Conservation (phyloP, 2,797 vertebrate genomes). For the Acanthurus lineatus region DNA sequence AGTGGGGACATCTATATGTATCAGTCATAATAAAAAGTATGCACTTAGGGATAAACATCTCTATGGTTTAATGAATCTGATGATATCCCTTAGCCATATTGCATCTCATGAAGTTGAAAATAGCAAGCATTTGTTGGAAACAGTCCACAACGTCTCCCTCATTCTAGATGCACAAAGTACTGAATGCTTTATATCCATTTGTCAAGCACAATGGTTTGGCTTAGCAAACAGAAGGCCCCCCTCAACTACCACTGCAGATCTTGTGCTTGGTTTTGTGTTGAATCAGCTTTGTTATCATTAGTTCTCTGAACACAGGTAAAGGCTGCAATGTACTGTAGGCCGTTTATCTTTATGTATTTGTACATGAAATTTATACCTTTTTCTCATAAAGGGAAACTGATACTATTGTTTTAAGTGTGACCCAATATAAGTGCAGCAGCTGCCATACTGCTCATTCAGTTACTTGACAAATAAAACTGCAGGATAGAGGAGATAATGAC, state of each 20-base stretch:
- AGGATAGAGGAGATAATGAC: not conserved
- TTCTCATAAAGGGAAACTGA: not conserved
- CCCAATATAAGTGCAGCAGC: not conserved
- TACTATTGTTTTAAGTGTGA: not conserved
- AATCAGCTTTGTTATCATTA: not conserved
- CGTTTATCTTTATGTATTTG: not conserved
- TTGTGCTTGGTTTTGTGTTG: not conserved
- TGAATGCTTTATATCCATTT: slow-evolving; percentile 10
- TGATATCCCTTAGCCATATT: slow-evolving; percentile 53
- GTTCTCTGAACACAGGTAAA: not conserved
- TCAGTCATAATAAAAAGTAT: slow-evolving; percentile 52
- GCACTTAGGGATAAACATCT: slow-evolving; percentile 47
- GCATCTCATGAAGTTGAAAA: slow-evolving; percentile 65
- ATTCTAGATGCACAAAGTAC: not conserved
- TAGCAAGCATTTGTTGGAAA: slow-evolving; percentile 37
- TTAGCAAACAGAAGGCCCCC: not conserved
- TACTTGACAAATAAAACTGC: not conserved
- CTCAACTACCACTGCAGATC: not conserved
- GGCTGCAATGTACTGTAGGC: not conserved
- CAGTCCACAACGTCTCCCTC: slow-evolving; percentile 31
- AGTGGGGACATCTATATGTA: slow-evolving; percentile 31
- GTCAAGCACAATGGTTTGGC: slow-evolving; percentile 1
- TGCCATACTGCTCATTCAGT: not conserved
- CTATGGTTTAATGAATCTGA: slow-evolving; percentile 68
- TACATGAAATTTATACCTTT: not conserved